Base-by-base conservation (phyloP, 2,113 vertebrate species). In the Pteronura brasiliensis region DNA sequence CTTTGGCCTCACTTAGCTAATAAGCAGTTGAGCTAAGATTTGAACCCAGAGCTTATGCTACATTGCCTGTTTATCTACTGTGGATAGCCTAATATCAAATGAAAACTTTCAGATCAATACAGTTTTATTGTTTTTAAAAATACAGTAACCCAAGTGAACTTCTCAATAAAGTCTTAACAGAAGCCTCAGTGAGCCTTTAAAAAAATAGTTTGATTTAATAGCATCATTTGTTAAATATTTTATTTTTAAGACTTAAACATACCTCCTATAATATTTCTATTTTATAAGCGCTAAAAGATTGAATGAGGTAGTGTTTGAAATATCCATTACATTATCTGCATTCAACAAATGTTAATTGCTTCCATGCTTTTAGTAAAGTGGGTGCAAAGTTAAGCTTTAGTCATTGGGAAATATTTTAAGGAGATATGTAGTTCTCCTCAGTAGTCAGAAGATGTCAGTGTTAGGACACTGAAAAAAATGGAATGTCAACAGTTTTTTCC, bases 371-470 rank as follows among this genome's bases (percentile, higher is more conserved):
- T 88, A 44, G 47, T 90, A 89, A 92, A 93, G 42, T 92, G 83
- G 34, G 17, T 96, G 1, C 55, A 90, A 77, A 82, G 29, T 13
- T 90, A 39, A 72, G 39, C 36, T 76, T 93, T 3, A 90, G 34
- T 88, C 18, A 71, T 52, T 80, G 74, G 27, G 21, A 83, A 93
- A 39, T 72, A 11, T 36, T 97, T 97, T 94, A 94, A 91, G 77
- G 71, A 88, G 34, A 87, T 90, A 57, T 98, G 98, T 69, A 98
- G 49, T 98, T 88, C 91, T 93, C 85, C 69, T 59, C 2, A 34
- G 4, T 74, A 52, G 90, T 98, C 99, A 98, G 91, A 95, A 98
- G 99, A 93, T 98, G 99, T 98, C 98, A 99, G 95, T 98, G 59
- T 98, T 93, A 97, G 93, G 88, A 74, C 61, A 57, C 27, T 93